Evolutionary conservation across 1,140 invertebrate genomes (phyloP), one percentile per base, ranked within the genome.

Genomic region (Pristionchus pacificus): DNA sequence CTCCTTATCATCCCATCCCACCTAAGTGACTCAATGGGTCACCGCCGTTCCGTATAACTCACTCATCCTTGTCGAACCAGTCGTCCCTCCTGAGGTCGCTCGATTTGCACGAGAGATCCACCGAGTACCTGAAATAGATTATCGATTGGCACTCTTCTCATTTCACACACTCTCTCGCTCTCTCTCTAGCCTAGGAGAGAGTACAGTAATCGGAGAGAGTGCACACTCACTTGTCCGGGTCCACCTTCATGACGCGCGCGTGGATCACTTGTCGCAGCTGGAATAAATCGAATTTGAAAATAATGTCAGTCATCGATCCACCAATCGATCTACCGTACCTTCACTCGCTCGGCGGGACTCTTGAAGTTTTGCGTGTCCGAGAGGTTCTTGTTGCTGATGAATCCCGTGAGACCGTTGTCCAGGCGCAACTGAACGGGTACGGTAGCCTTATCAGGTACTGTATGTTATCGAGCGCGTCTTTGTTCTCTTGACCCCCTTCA

Each of bases 321-420:
- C 27, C 67, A 69, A 49, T 30, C 0, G 10, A 65, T 30, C 0
- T 32, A 71, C 55, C 78, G 72, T 67, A 86, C 85, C 80, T 89
- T 87, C 0, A 98, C 95, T 74, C 95, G 87, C 70, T 97, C 93
- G 78, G 92, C 91, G 0, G 95, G 95, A 87, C 97, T 93, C 1
- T 89, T 89, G 0, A 98, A 93, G 2, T 75, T 74, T 77, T 91
- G 90, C 74, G 92, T 92, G 82, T 98, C 95, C 27, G 93, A 97
- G 10, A 99, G 86, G 85, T 94, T 94, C 84, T 94, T 94, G 60
- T 94, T 92, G 77, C 92, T 92, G 80, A 98, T 93, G 83, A 97
- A 97, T 0, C 96, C 95, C 10, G 88, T 90, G 6, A 98, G 87
- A 0, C 93, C 93, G 85, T 98, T 98, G 80, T 99, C 96, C 0